Evolutionary conservation across 2,888 invertebrate genomes (phyloP), one percentile per base, ranked within the genome.

Genomic region (Tinea semifulvella): DNA sequence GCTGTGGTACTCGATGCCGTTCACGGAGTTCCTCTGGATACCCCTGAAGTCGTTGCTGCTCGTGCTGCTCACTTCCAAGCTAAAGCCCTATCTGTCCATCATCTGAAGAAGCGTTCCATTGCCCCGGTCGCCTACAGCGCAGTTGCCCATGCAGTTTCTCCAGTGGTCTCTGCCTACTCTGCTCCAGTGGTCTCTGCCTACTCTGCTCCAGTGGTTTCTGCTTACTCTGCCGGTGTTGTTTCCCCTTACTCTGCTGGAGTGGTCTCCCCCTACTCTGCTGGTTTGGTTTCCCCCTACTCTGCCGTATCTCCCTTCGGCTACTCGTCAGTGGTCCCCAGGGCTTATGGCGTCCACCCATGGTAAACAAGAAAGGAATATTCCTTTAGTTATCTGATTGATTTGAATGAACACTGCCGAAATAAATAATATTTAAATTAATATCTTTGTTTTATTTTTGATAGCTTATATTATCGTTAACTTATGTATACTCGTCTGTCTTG

Each of bases 41-140:
- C 81, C 11, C 75, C 77, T 49, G 80, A 76, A 49, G 80, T 81
- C 7, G 77, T 81, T 43, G 76, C 79, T 46, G 81, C 79, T 25
- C 76, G 75, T 46, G 68, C 69, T 42, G 71, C 68, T 6, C 80
- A 77, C 63, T 76, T 58, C 67, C 72, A 75, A 46, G 73, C 79
- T 42, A 77, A 76, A 60, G 76, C 75, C 42, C 56, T 75, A 47
- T 63, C 73, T 40, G 69, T 66, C 16, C 52, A 57, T 14, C 80
- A 81, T 55, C 71, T 74, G 46, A 63, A 81, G 43, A 60, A 58
- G 56, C 81, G 81, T 57, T 56, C 56, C 14, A 50, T 50, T n/a
- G 36, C 45, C 8, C 48, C 49, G 6, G 27, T 47, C 1, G 46
- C 48, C 16, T 43, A 47, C 40, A 60, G 66, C 46, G 76, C 69